Evolutionary conservation across 2,797 vertebrate species (phyloP), one percentile per base, ranked within the genome.

Genomic region (Coregonus ussuriensis): DNA sequence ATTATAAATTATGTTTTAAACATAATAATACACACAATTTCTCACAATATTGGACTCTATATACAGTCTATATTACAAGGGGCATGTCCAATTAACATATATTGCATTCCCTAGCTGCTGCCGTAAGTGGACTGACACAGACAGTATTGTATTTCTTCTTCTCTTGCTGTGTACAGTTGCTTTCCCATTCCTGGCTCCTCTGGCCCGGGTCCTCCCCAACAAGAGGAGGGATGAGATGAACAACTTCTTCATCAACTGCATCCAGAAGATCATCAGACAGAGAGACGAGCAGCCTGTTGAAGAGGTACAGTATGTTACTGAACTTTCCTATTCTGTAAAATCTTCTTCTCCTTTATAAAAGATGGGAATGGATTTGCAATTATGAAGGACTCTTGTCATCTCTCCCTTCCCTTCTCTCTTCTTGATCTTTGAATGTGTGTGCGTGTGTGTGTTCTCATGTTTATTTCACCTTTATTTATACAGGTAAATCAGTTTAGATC

Each of bases 111-210:
- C 9, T 33, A 4, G n/a, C 1, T 9, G n/a, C 2, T 66, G 65
- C 13, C 5, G 7, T 15, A 14, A 66, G 35, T 47, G 69, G n/a
- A 71, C 9, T 70, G 37, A 35, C 66, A 15, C 25, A 47, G 33
- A 14, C 18, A 1, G n/a, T 15, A 4, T 33, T 6, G 4, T 41
- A 6, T 47, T 35, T 18, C 9, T 68, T 47, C 41, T 47, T 47
- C 41, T 47, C 9, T 47, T 47, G 41, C 41, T 21, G 6, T 80
- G 31, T 25, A 1, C 81, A 98, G 97, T 97, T 88, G 94, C 94
- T 7, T 98, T 99, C 90, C 97, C 97, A 1, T 94, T 89, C 84
- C 88, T 98, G 83, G 91, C 93, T 86, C 96, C 96, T 56, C 81
- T 99, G 86, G 88, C 82, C 35, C 76, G 82, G 79, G 75, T 96